phyloP scores from a whole-genome alignment of 1,140 invertebrate species.

The Bilobella aurantiaca region DNA sequence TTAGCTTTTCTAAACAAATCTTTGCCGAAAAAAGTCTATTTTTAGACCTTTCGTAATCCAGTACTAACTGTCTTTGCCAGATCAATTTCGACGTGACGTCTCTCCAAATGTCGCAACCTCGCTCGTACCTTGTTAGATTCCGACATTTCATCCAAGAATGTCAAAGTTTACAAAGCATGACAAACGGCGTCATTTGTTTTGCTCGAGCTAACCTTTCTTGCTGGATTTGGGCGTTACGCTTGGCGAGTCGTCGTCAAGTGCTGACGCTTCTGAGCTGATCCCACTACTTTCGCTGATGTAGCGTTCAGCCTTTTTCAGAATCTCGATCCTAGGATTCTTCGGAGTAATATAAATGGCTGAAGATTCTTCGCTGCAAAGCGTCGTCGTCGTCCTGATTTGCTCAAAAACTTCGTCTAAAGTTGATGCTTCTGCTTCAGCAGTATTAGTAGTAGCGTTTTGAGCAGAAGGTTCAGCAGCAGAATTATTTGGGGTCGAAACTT shows the following conservation, averaged over 20 bases:
- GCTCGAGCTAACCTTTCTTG: constrained; percentile 6
- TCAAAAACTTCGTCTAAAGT: too few species aligned
- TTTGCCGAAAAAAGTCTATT: neutral
- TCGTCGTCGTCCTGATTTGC: too few species aligned
- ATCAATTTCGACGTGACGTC: too few species aligned
- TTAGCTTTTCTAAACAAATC: too few species aligned
- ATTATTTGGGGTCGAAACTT: too few species aligned
- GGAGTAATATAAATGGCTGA: neutral
- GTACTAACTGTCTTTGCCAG: too few species aligned
- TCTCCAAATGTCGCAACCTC: neutral
- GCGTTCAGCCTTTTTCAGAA: neutral
- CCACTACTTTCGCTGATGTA: constrained; percentile 18
- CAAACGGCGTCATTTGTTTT: too few species aligned
- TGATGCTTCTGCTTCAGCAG: too few species aligned
- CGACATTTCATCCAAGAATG: neutral
- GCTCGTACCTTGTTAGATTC: too few species aligned
- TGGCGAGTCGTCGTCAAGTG: constrained; percentile 11
- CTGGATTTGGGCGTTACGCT: constrained; percentile 14
- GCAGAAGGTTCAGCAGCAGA: too few species aligned
- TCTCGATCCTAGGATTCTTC: neutral
- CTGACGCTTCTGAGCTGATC: constrained; percentile 28
- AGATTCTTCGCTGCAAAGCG: neutral
- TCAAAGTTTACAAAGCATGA: too few species aligned
- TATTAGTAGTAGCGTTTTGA: too few species aligned
- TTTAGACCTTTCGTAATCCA: neutral